Percentiles rank a stretch among this genome's conserved stretches.
phyloP scores from a whole-genome alignment of 37 sponge, comb jelly and placozoan genomes.

The Halisarca cf. caerulea region DNA sequence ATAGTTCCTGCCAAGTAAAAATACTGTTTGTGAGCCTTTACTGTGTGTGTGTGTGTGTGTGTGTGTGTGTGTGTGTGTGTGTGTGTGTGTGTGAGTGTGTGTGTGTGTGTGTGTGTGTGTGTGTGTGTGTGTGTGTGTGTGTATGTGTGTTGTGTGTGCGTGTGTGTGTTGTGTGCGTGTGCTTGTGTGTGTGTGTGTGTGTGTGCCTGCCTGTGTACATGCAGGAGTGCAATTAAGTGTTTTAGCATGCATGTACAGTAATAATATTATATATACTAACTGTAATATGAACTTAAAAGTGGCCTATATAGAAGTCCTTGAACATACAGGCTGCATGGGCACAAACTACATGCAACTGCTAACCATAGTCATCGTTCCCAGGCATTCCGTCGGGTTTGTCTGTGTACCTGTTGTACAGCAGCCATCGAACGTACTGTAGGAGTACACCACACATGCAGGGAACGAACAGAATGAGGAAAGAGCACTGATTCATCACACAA shows the following conservation, averaged over 20 bases:
- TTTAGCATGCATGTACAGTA: too few species aligned
- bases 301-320: background rate
- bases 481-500: too few species aligned
- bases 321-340: background rate
- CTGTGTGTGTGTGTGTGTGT: background rate
- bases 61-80: conserved; percentile 30
- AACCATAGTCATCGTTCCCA: conserved; percentile 71
- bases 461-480: too few species aligned
- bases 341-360: background rate
- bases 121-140: conserved; percentile 37
- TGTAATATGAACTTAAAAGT: background rate
- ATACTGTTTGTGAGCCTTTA: background rate
- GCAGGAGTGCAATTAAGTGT: too few species aligned
- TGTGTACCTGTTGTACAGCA: conserved; percentile 57
- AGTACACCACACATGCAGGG: too few species aligned
- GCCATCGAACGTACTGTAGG: conserved; percentile 46
- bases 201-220: too few species aligned
- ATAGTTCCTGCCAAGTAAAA: conserved; percentile 30
- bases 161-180: background rate
- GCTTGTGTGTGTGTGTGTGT: too few species aligned
- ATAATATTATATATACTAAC: background rate
- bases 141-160: conserved; percentile 23
- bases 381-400: conserved; percentile 42
- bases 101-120: conserved; percentile 29
- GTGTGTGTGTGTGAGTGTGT: conserved; percentile 31